phyloP scores from a whole-genome alignment of 2,888 invertebrate genomes.

The Anarsia innoxiella region DNA sequence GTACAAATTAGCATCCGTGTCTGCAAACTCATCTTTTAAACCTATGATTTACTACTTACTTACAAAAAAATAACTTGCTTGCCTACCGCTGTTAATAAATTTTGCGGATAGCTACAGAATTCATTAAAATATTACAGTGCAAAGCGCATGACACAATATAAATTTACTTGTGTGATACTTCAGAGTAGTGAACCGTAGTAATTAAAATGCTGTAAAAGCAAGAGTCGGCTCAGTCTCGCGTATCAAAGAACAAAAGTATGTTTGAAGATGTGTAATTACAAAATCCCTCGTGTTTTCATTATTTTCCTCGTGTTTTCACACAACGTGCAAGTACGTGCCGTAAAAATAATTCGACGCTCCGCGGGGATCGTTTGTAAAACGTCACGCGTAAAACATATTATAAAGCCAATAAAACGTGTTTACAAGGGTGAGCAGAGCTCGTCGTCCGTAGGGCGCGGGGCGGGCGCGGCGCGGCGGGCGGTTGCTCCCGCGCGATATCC shows the following conservation, averaged over 20 bases:
- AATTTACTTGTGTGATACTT: too few relatives aligned
- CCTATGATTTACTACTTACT: too few relatives aligned
- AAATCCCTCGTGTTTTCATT: slow-evolving; percentile 57
- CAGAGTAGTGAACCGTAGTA: slow-evolving; percentile 4
- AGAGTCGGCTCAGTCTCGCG: slow-evolving; percentile 32
- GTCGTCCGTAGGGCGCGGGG: slow-evolving; percentile 47
- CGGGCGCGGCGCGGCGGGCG: slow-evolving; percentile 25
- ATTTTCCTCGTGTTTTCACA: slow-evolving; percentile 61
- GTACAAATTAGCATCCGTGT: slow-evolving; percentile 59
- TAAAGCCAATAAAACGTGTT: slow-evolving; percentile 76
- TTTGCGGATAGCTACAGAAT: too few relatives aligned
- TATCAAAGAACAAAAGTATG: slow-evolving; percentile 48
- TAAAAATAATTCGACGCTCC: slow-evolving; percentile 72
- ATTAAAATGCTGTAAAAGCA: too few relatives aligned
- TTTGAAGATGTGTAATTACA: slow-evolving; percentile 67
- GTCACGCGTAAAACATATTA: slow-evolving; percentile 76
- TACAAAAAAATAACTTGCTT: too few relatives aligned
- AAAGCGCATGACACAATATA: too few relatives aligned
- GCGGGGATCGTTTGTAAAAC: slow-evolving; percentile 74
- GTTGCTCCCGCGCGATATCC: slow-evolving; percentile 62
- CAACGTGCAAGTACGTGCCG: slow-evolving; percentile 62
- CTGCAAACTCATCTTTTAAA: too few relatives aligned
- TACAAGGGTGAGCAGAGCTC: slow-evolving; percentile 71
- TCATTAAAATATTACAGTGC: too few relatives aligned
- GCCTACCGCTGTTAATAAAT: too few relatives aligned